Evolutionary conservation across 2,888 invertebrate species (phyloP), one percentile per base, ranked within the genome.

Genomic region (Heteromyza rotundicornis): DNA sequence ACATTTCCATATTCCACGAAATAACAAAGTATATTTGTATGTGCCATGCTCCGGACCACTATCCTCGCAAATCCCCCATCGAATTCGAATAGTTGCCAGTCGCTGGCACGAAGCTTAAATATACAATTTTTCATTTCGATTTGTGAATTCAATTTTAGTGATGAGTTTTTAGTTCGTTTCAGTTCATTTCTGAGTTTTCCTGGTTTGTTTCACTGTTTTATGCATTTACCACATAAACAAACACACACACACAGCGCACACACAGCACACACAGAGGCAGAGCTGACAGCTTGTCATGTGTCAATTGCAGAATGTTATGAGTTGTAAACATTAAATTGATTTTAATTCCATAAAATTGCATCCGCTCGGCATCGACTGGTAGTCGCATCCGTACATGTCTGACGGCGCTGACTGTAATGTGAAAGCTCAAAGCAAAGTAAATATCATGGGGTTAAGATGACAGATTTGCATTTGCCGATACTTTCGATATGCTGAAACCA

Each of bases 381-480:
- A 47, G 12, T 16, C 19, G 12, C 19, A 16, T 47, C 47, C 2
- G 17, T 17, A 17, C 19, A 47, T 17, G 16, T 17, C 16, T 47
- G 7, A n/a, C 40, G 14, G 40, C 8, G 40, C 3, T 40, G 12
- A 40, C n/a, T 32, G 32, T 8, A 40, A 40, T 40, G n/a, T 40
- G 40, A 40, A 40, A 40, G 40, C 40, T 40, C 40, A 40, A n/a
- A 47, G 47, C 19, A 47, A 47, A 47, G 47, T 47, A 47, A 47
- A 19, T 47, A 20, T 20, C 47, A 47, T 2, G 47, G 40, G 40
- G 40, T n/a, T 40, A 40, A 40, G 40, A 40, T 32, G 32, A 32
- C 7, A 12, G 7, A 32, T 8, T 8, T 8, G 32, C 32, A 32
- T 8, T 32, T 8, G 32, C 32, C 5, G 32, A 5, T 12, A 32